phyloP scores from a whole-genome alignment of 2,113 vertebrate genomes.

The Dasypus novemcinctus region DNA sequence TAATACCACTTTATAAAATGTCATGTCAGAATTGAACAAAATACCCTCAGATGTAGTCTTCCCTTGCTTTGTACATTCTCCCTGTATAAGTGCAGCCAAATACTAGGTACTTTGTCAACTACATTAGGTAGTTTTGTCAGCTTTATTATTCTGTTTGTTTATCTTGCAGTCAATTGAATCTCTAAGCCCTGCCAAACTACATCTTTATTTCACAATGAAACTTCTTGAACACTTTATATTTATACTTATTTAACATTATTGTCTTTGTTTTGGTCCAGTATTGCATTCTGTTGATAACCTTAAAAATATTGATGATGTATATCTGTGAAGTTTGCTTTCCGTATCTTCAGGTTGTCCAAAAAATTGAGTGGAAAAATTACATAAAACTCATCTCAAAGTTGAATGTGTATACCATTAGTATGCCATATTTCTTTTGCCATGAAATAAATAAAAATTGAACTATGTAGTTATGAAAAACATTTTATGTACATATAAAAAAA shows the following conservation, averaged over 20 bases:
- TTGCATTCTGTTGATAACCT: neutral
- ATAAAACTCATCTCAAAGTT: neutral
- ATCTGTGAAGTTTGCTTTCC: neutral
- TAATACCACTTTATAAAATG: neutral
- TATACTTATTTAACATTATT: neutral
- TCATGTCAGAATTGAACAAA: neutral
- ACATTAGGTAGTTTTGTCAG: rapidly evolving
- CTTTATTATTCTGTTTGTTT: neutral
- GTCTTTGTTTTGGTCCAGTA: neutral
- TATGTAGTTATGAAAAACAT: neutral
- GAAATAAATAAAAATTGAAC: conserved; percentile 16
- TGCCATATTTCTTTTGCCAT: neutral
- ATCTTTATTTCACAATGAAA: neutral
- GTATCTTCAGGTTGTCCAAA: neutral
- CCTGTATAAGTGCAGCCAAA: neutral
- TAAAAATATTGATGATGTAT: neutral
- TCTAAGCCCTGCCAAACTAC: neutral
- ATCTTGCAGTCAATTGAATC: neutral
- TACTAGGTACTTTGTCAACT: too few species aligned
- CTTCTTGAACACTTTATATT: neutral
- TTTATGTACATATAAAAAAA: neutral
- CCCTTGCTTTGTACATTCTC: neutral
- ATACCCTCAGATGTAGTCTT: rapidly evolving
- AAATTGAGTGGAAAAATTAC: neutral
- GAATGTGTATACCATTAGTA: neutral